These are phyloP conservation scores for Melozone crissalis DNA, from an alignment of 2,113 vertebrate genomes.

Conservation along the genomic window DNA sequence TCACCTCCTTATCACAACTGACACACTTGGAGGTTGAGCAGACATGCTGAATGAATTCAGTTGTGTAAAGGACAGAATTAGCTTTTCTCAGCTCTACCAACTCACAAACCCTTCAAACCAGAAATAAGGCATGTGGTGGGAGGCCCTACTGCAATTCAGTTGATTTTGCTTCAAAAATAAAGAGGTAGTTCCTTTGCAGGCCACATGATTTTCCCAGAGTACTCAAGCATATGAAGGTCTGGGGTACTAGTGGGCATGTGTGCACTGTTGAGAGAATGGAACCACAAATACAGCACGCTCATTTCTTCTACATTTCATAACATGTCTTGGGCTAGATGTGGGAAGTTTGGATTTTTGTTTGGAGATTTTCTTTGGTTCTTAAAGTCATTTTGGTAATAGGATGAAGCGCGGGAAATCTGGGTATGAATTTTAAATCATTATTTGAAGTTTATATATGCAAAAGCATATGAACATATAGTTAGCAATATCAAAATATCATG, in stretches of 20 bases:
- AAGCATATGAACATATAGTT: neutral
- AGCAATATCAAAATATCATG: neutral
- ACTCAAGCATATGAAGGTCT: neutral
- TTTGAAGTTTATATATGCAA: neutral
- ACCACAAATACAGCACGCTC: neutral
- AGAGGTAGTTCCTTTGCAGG: neutral
- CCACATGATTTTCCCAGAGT: neutral
- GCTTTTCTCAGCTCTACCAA: slow-evolving; percentile 4
- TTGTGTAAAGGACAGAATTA: neutral
- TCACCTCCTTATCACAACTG: slow-evolving; percentile 13
- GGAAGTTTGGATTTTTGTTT: neutral
- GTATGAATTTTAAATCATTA: neutral
- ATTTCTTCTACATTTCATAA: neutral
- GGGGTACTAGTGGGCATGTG: neutral
- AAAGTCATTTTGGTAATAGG: neutral
- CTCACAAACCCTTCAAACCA: neutral
- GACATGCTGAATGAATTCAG: slow-evolving; percentile 4
- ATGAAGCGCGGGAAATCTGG: neutral
- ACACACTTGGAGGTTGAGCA: neutral
- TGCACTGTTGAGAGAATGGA: neutral
- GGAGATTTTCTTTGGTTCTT: neutral
- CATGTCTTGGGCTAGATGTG: neutral
- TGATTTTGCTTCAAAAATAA: neutral
- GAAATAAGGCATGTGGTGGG: neutral
- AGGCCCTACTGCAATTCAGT: neutral